Evolutionary conservation across 2,797 vertebrate species (phyloP).

Genomic region (Steatocranus sp.): DNA sequence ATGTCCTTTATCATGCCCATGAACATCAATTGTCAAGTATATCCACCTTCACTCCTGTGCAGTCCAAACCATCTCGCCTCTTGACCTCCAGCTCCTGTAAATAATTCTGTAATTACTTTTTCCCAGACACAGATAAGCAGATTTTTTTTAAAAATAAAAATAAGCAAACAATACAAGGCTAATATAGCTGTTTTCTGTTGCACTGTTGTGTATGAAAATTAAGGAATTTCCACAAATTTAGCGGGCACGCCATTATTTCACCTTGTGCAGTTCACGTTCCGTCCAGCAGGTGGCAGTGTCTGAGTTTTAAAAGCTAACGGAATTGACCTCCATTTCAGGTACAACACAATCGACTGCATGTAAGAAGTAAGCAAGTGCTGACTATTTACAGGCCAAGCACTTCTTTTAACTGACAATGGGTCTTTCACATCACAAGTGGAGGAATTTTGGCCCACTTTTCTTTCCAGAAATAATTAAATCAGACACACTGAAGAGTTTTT

Average conservation of each 20-base stretch:
- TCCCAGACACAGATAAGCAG: background rate
- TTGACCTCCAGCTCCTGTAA: background rate
- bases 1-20: fast-evolving
- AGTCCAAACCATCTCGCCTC: background rate
- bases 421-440: background rate
- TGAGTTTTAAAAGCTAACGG: background rate
- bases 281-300: slow-evolving; percentile 41
- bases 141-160: background rate
- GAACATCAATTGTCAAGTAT: fast-evolving
- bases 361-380: background rate
- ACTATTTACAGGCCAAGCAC: background rate
- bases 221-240: background rate
- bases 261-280: background rate
- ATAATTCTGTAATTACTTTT: background rate
- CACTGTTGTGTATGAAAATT: background rate
- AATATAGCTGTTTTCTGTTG: background rate
- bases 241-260: fast-evolving
- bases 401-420: background rate
- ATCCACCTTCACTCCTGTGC: too few species aligned
- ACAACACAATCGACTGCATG: background rate
- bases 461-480: background rate
- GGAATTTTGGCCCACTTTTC: background rate
- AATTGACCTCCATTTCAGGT: background rate
- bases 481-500: background rate
- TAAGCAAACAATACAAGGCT: fast-evolving